A percentile compares a stretch with the other conserved stretches of the same genome.
Conservation (phyloP, 2,797 vertebrate genomes). For the Clarias laeviceps region DNA sequence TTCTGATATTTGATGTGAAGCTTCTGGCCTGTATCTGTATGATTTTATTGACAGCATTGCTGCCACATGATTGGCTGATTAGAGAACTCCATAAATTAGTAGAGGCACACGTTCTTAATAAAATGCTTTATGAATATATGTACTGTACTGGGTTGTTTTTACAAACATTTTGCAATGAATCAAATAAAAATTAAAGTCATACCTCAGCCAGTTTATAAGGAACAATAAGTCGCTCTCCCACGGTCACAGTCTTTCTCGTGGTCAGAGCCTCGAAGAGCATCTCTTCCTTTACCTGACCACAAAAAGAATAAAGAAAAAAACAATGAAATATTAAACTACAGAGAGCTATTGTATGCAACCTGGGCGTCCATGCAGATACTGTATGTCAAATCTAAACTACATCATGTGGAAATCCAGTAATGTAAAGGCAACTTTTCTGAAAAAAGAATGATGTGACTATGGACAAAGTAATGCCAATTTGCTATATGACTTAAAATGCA, state of each 20-base stretch:
- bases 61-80: too few relatives aligned
- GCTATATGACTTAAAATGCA: not conserved
- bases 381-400: not conserved
- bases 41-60: too few relatives aligned
- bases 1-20: too few relatives aligned
- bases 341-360: not conserved
- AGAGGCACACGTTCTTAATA: too few relatives aligned
- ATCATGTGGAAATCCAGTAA: not conserved
- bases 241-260: conserved; percentile 93
- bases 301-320: not conserved
- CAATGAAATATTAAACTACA: not conserved
- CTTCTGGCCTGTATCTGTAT: too few relatives aligned
- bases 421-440: not conserved
- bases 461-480: not conserved
- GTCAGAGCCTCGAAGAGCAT: conserved; percentile 94
- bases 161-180: not conserved
- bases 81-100: not conserved
- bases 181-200: conserved; percentile 41
- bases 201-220: conserved; percentile 95
- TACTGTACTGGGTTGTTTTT: not conserved
- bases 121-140: too few relatives aligned
- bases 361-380: not conserved
- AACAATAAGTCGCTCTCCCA: conserved; percentile 93
- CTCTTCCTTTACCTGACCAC: conserved; percentile 93
- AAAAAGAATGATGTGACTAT: not conserved